Percentiles rank a stretch among this genome's conserved stretches.
phyloP scores from a whole-genome alignment of 2,888 invertebrate genomes.

The Ennomos quercinarius region DNA sequence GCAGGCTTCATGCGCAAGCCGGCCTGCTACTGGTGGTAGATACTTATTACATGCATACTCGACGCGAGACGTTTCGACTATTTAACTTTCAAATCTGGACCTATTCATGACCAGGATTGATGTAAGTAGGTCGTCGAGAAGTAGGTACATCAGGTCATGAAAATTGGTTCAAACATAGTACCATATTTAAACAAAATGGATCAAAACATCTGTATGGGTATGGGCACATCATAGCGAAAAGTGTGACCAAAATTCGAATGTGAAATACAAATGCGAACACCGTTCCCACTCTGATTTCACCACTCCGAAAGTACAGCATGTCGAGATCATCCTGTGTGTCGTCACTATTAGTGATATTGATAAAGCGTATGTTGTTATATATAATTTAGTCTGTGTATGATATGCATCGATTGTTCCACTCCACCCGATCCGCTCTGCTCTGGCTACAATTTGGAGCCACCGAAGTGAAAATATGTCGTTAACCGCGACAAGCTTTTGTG shows the following conservation, averaged over 20 bases:
- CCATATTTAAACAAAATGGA: not conserved
- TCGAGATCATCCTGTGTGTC: constrained; percentile 2
- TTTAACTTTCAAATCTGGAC: too few relatives aligned
- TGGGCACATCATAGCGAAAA: constrained; percentile 4
- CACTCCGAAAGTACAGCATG: constrained; percentile 3
- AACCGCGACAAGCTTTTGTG: constrained; percentile 2
- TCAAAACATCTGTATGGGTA: not conserved
- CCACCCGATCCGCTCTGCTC: constrained; percentile 9
- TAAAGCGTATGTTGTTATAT: constrained; percentile 1
- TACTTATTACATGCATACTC: too few relatives aligned
- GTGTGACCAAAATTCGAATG: constrained; percentile 3
- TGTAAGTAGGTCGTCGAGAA: too few relatives aligned
- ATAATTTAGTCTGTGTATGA: constrained; percentile 9
- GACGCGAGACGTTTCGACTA: too few relatives aligned
- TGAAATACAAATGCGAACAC: constrained; percentile 4
- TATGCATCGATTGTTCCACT: constrained; percentile 15
- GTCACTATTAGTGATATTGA: not conserved
- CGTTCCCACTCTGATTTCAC: constrained; percentile 6
- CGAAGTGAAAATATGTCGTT: constrained; percentile 34
- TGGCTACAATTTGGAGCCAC: constrained; percentile 35
- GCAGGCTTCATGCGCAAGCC: too few relatives aligned
- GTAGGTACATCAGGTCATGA: too few relatives aligned
- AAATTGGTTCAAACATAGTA: too few relatives aligned
- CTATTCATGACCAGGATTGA: too few relatives aligned
- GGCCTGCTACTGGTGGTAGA: too few relatives aligned